Conservation (phyloP, 2,113 vertebrate genomes). For the Myotis brandtii region DNA sequence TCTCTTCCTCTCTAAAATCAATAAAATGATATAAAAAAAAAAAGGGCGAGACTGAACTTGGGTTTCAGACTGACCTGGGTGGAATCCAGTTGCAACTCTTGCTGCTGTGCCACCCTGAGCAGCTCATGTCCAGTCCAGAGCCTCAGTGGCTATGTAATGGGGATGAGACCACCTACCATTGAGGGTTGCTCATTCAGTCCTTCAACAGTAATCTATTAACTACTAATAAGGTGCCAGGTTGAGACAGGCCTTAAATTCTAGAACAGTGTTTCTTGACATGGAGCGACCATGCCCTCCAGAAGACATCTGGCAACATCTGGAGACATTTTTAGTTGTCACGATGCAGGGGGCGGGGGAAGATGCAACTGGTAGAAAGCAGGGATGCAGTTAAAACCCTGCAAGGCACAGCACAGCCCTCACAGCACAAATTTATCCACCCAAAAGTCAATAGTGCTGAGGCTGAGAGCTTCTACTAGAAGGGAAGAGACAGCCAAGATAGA, state of each 20-base stretch:
- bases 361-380: no score
- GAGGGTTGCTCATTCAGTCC: fast-evolving
- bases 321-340: neutral
- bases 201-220: neutral
- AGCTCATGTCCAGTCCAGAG: neutral
- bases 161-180: fast-evolving
- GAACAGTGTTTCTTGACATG: neutral
- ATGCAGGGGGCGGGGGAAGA: fast-evolving
- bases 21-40: no score
- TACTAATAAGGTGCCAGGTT: neutral
- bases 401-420: fast-evolving
- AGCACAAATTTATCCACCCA: fast-evolving
- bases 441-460: fast-evolving
- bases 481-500: neutral
- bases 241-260: neutral
- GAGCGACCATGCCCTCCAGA: neutral
- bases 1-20: no score
- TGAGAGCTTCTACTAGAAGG: neutral
- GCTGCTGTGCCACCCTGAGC: neutral
- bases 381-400: neutral
- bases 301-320: neutral
- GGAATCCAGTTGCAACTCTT: neutral
- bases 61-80: neutral
- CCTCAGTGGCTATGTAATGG: fast-evolving
- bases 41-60: neutral